These are phyloP conservation scores for Drosophila mulleri DNA, from an alignment of 2,888 invertebrate genomes.

Conservation along the genomic window DNA sequence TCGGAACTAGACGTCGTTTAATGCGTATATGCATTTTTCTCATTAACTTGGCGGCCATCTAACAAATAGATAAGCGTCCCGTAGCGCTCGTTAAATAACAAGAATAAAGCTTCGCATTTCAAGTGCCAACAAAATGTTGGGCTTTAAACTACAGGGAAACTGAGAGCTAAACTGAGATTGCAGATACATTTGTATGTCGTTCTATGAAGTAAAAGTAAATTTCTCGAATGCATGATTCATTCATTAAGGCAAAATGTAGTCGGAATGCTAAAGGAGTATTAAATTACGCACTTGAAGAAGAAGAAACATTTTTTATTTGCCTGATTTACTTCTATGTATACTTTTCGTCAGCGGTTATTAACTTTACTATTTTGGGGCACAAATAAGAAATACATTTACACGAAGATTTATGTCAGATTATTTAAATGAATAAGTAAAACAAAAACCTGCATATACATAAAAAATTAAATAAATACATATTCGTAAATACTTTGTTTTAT, in stretches of 20 bases:
- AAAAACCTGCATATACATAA: too few species aligned
- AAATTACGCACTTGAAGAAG: neutral
- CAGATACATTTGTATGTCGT: slow-evolving; percentile 29
- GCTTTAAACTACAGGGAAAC: slow-evolving; percentile 29
- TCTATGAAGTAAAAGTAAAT: slow-evolving; percentile 11
- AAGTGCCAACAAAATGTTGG: slow-evolving; percentile 43
- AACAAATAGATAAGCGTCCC: slow-evolving; percentile 65
- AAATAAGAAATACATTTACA: neutral
- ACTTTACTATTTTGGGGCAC: neutral
- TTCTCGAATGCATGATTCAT: neutral
- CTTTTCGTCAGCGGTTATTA: neutral
- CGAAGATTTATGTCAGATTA: neutral
- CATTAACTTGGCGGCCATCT: slow-evolving; percentile 66
- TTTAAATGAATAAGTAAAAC: neutral
- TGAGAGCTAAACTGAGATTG: slow-evolving; percentile 28
- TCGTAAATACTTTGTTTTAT: neutral
- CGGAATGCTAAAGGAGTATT: neutral
- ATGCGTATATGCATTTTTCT: slow-evolving; percentile 72
- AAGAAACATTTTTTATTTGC: neutral
- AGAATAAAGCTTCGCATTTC: slow-evolving; percentile 41
- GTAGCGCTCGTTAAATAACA: slow-evolving; percentile 58
- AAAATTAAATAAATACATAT: neutral
- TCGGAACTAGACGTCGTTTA: slow-evolving; percentile 74
- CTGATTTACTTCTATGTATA: neutral
- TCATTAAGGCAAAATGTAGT: neutral